Base-by-base conservation (phyloP, 2,113 vertebrate species). In the Strix uralensis region DNA sequence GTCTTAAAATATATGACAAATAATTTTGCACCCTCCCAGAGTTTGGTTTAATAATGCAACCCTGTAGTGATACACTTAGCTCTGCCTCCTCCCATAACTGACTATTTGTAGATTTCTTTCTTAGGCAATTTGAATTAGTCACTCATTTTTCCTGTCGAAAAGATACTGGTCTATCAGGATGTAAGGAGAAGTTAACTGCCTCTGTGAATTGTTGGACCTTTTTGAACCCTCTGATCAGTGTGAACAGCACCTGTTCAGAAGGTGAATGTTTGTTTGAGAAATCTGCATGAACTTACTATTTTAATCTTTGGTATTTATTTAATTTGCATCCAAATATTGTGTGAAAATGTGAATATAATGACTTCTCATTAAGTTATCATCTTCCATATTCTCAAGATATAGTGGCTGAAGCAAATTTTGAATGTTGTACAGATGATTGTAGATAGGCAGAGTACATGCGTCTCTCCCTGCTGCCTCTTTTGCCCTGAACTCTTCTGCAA, bases 281-380 rank as follows among this genome's bases (percentile, higher is more conserved):
- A 86, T 65, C 62, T 88, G 32, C 69, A 40, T 70, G 67, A 83
- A 71, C 54, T 70, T 90, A 26, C 82, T 93, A 29, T 88, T 94
- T 93, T 73, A 73, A 51, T 95, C 67, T 73, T 77, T 38, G 80
- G 10, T 80, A 88, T 94, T 93, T 95, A 78, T 93, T 95, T 93
- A 88, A 94, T 95, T 90, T 90, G 71, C 80, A 93, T 95, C 80
- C 63, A 92, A 88, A 92, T 93, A 88, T 81, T 88, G 67, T 85
- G 78, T 90, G 91, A 88, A 94, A 94, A 94, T 95, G 67, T n/a
- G 80, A 96, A 88, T 94, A 36, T 96, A 93, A 92, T 90, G 86
- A 49, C 75, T 94, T 90, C 82, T 90, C 82, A 77, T 95, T 94
- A 96, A 95, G 84, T 84, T 86, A 55, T 44, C 62, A 57, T 94